These are phyloP conservation scores for Zaprionus lineosus DNA, from an alignment of 2,888 invertebrate species.

Conservation along the genomic window DNA sequence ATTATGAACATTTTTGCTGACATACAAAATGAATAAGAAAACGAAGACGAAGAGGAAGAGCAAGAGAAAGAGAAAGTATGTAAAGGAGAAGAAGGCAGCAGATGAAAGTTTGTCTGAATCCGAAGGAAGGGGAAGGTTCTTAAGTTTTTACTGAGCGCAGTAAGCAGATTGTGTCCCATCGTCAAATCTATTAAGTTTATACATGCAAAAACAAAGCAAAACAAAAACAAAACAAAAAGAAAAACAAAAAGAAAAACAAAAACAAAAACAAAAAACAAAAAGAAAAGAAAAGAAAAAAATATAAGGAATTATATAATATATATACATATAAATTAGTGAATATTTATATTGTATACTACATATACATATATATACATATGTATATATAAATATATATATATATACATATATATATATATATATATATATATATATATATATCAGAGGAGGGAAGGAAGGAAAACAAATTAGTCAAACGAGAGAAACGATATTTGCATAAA, in stretches of 20 bases:
- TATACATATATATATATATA: constrained; percentile 32
- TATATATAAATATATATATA: constrained; percentile 51
- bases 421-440: constrained; percentile 25
- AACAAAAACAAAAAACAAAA: no score
- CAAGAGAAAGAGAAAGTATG: neutral
- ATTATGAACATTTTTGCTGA: constrained; percentile 71
- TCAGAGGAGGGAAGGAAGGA: constrained; percentile 27
- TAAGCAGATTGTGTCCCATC: constrained; percentile 73
- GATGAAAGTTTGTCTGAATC: constrained; percentile 51
- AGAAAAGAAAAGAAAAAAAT: no score
- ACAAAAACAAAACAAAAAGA: constrained; percentile 45
- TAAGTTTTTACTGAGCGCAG: constrained; percentile 64
- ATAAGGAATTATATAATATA: constrained; percentile 12
- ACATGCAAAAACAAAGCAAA: constrained; percentile 53
- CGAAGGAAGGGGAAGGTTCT: constrained; percentile 51
- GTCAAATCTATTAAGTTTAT: constrained; percentile 77
- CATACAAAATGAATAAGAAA: constrained; percentile 47
- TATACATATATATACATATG: constrained; percentile 47
- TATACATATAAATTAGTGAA: constrained; percentile 46
- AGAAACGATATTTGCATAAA: constrained; percentile 18
- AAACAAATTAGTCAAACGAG: constrained; percentile 58
- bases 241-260: no score
- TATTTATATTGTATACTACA: constrained; percentile 68
- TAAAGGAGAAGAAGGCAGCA: no score
- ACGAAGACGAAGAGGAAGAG: constrained; percentile 6